Evolutionary conservation across 2,888 invertebrate species (phyloP).

Genomic region (Melieria omissa): DNA sequence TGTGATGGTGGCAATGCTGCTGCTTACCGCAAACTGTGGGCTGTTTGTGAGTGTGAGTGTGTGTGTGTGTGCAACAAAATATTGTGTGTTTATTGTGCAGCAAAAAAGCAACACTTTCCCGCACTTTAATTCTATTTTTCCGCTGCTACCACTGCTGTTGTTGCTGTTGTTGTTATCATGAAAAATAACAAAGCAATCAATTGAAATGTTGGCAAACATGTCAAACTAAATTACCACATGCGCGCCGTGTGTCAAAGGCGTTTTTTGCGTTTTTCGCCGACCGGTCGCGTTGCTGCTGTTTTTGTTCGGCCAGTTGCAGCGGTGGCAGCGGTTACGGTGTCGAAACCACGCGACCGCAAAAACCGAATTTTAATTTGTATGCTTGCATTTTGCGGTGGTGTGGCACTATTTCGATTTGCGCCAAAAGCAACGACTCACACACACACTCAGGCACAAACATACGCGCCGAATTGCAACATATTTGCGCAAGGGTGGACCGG

Average conservation of each 20-base stretch:
- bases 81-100: no score
- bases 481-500: slow-evolving; percentile 17
- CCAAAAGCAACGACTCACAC: not conserved
- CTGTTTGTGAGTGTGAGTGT: no score
- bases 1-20: not conserved
- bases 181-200: slow-evolving; percentile 61
- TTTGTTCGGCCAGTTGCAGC: not conserved
- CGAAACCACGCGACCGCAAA: slow-evolving; percentile 24
- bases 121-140: no score
- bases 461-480: slow-evolving; percentile 33
- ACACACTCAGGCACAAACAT: not conserved
- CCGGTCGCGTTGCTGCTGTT: not conserved
- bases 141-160: not conserved
- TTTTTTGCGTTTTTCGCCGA: not conserved
- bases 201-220: slow-evolving; percentile 67
- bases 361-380: slow-evolving; percentile 36
- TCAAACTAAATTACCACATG: slow-evolving; percentile 62
- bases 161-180: slow-evolving; percentile 14
- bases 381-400: slow-evolving; percentile 30
- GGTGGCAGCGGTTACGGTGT: not conserved
- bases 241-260: slow-evolving; percentile 22
- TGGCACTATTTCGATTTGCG: slow-evolving; percentile 25
- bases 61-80: no score
- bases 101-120: no score
- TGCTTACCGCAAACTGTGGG: no score